These are phyloP conservation scores for Nycticryphes semicollaris DNA, from an alignment of 2,113 vertebrate genomes.

Conservation along the genomic window DNA sequence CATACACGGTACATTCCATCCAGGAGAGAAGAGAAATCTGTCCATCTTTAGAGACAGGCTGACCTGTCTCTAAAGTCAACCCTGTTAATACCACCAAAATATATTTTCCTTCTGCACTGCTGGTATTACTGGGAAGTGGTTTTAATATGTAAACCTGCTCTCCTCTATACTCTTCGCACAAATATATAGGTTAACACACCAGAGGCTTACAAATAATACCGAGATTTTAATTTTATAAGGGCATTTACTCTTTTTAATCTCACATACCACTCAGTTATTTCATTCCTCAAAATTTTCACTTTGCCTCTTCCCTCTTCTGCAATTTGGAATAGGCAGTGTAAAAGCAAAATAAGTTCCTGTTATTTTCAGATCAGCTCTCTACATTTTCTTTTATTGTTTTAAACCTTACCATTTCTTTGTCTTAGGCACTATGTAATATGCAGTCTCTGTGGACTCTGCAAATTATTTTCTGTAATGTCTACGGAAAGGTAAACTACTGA, in stretches of 20 bases:
- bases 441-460: background rate
- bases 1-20: fast-evolving
- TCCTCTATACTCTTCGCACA: background rate
- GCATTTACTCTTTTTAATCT: background rate
- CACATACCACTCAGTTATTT: background rate
- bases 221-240: background rate
- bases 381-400: background rate
- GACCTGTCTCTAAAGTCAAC: background rate
- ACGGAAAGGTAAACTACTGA: background rate
- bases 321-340: background rate
- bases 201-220: background rate
- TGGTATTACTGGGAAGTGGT: background rate
- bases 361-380: background rate
- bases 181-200: background rate
- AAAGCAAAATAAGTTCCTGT: background rate
- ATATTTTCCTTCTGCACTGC: background rate
- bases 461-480: constrained; percentile 11
- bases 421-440: background rate
- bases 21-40: background rate
- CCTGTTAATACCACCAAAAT: background rate
- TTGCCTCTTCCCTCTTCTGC: background rate
- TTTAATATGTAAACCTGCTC: background rate
- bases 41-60: too few species aligned
- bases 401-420: background rate
- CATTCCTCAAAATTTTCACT: background rate